phyloP scores from a whole-genome alignment of 37 sponge, comb jelly and placozoan species.

The Aphrocallistes beatrix region DNA sequence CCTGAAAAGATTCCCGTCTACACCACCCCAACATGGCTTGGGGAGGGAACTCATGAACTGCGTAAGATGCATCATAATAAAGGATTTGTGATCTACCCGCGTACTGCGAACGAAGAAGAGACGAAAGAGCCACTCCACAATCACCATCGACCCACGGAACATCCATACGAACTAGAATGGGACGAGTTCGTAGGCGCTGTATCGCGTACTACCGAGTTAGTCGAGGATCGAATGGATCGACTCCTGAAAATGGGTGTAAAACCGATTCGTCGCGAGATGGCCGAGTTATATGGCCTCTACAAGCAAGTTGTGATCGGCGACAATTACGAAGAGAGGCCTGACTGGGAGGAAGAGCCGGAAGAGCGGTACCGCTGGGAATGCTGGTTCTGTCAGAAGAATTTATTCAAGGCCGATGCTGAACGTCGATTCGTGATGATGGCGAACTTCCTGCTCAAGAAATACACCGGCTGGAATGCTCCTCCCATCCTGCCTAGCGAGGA shows the following conservation, averaged over 20 bases:
- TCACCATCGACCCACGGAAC: constrained; percentile 6
- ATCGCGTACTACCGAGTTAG: background rate
- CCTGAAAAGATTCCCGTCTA: background rate
- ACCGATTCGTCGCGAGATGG: background rate
- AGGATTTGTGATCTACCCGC: background rate
- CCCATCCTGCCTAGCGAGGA: background rate
- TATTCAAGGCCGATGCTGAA: background rate
- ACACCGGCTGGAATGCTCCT: background rate
- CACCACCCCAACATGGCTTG: background rate
- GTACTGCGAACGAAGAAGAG: background rate
- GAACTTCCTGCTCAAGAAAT: background rate
- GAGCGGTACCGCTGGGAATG: constrained; percentile 2
- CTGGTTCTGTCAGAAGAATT: constrained; percentile 15
- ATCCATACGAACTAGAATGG: background rate
- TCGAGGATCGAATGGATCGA: background rate
- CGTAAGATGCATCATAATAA: background rate
- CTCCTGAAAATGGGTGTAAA: background rate
- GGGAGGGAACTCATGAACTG: background rate
- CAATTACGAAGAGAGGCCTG: background rate
- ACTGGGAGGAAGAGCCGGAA: constrained; percentile 15
- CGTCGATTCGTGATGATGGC: constrained; percentile 14
- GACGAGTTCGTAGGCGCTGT: background rate
- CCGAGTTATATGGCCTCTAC: background rate
- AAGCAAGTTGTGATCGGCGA: constrained; percentile 5
- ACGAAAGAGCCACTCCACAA: background rate